These are phyloP conservation scores for Chionomys nivalis DNA, from an alignment of 2,113 vertebrate genomes.

Conservation along the genomic window DNA sequence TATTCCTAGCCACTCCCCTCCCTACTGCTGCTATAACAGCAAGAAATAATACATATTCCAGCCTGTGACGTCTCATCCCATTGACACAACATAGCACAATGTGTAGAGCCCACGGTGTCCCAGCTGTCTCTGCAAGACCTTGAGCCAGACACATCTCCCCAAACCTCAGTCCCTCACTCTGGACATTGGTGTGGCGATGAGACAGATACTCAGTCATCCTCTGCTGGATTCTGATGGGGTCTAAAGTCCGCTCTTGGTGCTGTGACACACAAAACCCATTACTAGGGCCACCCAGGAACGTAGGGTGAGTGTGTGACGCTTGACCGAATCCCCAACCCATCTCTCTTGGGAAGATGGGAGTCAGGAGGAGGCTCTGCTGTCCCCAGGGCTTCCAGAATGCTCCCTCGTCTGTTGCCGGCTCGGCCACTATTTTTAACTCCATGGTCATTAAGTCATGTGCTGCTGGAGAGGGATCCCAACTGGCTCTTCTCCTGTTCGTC, in stretches of 20 bases:
- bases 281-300: neutral
- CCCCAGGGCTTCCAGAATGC: conserved; percentile 37
- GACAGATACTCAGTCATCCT: neutral
- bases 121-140: neutral
- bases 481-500: neutral
- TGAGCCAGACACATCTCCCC: neutral
- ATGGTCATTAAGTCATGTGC: conserved; percentile 47
- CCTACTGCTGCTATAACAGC: neutral
- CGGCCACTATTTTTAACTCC: conserved; percentile 53
- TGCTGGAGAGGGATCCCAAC: neutral
- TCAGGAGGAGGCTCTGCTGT: neutral
- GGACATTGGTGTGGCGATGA: neutral
- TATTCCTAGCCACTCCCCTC: neutral
- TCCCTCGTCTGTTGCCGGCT: neutral
- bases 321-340: neutral
- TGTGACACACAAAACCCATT: neutral
- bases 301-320: neutral
- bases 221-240: neutral
- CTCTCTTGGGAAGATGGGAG: neutral
- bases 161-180: neutral
- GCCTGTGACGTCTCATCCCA: neutral
- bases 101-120: neutral
- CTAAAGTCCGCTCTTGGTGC: neutral
- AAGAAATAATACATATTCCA: neutral
- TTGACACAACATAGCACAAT: neutral